Percentiles rank a stretch among this genome's conserved stretches.
Conservation (phyloP, 1,140 invertebrate genomes). For the Lasaia peninsularis region DNA sequence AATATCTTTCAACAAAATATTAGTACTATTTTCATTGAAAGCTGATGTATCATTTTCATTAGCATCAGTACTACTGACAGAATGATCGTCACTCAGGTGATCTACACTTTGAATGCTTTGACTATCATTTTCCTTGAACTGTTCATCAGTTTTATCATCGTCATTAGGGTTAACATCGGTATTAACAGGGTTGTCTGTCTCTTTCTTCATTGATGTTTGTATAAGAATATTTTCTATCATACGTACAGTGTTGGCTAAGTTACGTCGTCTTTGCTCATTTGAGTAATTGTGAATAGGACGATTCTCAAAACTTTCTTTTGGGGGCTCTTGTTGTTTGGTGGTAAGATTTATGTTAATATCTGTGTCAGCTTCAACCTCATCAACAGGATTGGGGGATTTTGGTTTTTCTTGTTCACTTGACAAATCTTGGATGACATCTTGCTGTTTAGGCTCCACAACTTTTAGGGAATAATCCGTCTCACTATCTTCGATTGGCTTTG, state of each 20-base stretch:
- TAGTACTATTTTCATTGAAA: background rate
- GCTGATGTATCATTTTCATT: background rate
- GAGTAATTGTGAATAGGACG: conserved; percentile 15
- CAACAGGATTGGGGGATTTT: background rate
- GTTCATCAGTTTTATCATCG: conserved; percentile 8
- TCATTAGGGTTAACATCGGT: conserved; percentile 6
- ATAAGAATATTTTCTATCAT: conserved; percentile 63
- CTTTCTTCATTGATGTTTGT: conserved; percentile 33
- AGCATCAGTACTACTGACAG: background rate
- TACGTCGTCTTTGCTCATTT: conserved; percentile 38
- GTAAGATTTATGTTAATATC: conserved; percentile 17
- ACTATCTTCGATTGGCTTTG: background rate
- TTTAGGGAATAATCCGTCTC: background rate
- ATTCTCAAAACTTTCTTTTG: conserved; percentile 7
- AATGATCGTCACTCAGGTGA: conserved; percentile 9
- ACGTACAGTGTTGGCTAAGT: conserved; percentile 59
- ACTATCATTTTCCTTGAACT: conserved; percentile 6
- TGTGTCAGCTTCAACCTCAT: background rate
- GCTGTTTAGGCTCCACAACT: background rate
- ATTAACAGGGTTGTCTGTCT: background rate
- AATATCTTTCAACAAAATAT: background rate
- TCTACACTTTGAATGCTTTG: conserved; percentile 14
- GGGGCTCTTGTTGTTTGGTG: conserved; percentile 2
- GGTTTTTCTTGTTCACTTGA: background rate
- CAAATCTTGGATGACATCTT: background rate